Conservation (phyloP, 2,113 vertebrate species). For the Xenotilapia longispinis region DNA sequence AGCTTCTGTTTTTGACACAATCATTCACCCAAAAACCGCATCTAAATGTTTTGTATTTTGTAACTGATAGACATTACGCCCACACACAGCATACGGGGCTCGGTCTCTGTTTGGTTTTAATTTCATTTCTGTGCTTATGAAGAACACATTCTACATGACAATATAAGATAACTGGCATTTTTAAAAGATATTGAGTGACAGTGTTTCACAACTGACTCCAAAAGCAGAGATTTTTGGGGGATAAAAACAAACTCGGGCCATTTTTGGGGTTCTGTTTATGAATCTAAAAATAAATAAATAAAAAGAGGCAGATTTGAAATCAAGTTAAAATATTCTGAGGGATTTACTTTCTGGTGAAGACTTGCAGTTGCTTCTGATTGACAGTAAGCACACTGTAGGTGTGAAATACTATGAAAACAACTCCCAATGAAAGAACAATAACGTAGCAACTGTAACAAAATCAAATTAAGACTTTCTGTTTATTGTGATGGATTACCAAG, state of each 20-base stretch:
- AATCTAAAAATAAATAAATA: neutral
- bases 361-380: neutral
- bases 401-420: neutral
- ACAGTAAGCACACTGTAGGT: constrained; percentile 4
- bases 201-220: neutral
- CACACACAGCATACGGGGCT: neutral
- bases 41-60: neutral
- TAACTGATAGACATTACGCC: neutral
- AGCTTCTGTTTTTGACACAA: neutral
- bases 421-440: constrained; percentile 20
- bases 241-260: neutral
- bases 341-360: neutral
- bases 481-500: constrained; percentile 35
- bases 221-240: neutral
- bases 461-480: constrained; percentile 24
- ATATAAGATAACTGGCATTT: neutral
- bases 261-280: neutral
- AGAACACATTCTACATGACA: neutral
- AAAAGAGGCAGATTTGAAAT: neutral
- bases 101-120: neutral
- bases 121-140: neutral
- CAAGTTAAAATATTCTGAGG: neutral
- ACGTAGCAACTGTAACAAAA: neutral
- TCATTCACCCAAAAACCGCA: neutral
- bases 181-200: neutral